Evolutionary conservation across 2,113 vertebrate genomes (phyloP).

Genomic region (Seriola aureovittata): DNA sequence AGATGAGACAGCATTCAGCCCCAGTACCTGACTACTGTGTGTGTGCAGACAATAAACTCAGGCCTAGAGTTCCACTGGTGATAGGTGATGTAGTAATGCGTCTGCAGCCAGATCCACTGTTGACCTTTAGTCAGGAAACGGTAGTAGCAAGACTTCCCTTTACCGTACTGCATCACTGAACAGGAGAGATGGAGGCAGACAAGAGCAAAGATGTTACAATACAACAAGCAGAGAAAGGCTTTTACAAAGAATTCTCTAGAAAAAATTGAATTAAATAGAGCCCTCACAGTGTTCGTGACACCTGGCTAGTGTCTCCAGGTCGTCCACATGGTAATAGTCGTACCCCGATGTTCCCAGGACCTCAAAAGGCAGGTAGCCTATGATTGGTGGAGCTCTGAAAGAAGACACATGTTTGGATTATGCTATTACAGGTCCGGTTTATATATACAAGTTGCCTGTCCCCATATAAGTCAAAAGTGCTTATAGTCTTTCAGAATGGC

Average conservation of each 20-base stretch:
- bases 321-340: constrained; percentile 99
- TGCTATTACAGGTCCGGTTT: neutral
- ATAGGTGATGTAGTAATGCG: constrained; percentile 98
- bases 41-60: constrained; percentile 98
- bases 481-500: too few relatives aligned
- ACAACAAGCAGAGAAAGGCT: neutral
- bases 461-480: neutral
- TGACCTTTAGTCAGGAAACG: constrained; percentile 99
- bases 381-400: constrained; percentile 96
- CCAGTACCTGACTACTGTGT: constrained; percentile 96
- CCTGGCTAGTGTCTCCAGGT: constrained; percentile 98
- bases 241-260: neutral
- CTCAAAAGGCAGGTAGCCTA: constrained; percentile 98
- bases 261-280: constrained; percentile 70
- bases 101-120: constrained; percentile 99
- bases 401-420: neutral
- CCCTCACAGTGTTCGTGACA: constrained; percentile 98
- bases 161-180: constrained; percentile 98
- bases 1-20: neutral
- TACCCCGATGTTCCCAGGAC: constrained; percentile 99
- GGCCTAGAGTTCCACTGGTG: constrained; percentile 99
- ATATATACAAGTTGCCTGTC: neutral
- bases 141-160: constrained; percentile 99
- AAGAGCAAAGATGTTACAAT: constrained; percentile 4
- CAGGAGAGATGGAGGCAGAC: neutral